Evolutionary conservation across 2,888 invertebrate genomes (phyloP).

Genomic region (Itoplectis maculator): DNA sequence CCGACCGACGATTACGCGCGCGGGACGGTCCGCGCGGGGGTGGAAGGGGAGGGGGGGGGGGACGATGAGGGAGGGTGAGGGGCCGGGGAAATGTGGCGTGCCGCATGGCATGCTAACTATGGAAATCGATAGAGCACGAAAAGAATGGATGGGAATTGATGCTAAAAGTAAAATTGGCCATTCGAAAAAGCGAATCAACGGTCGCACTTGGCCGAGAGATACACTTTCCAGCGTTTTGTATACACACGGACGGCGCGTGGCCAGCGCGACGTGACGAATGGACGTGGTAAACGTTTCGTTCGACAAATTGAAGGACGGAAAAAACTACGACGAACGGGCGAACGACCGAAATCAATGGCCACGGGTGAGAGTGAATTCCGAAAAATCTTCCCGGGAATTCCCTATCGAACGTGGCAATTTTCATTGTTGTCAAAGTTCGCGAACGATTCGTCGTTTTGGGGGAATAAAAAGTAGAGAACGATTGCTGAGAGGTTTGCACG

Average conservation of each 20-base stretch:
- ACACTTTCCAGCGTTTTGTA: conserved; percentile 5
- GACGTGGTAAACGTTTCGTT: conserved; percentile 3
- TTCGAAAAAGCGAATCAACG: conserved; percentile 5
- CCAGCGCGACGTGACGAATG: neutral
- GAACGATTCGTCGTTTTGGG: too few relatives aligned
- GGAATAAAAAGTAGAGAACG: too few relatives aligned
- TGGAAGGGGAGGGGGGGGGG: too few relatives aligned
- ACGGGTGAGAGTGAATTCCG: too few relatives aligned
- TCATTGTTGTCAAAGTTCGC: too few relatives aligned
- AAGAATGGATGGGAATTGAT: conserved; percentile 35
- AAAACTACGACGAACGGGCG: neutral
- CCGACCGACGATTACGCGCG: too few relatives aligned
- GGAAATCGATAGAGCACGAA: conserved; percentile 26
- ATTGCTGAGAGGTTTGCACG: too few relatives aligned
- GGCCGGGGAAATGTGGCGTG: conserved; percentile 28
- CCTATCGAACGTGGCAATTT: too few relatives aligned
- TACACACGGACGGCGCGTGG: neutral
- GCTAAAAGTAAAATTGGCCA: conserved; percentile 21
- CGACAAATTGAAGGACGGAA: neutral
- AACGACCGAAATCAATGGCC: neutral
- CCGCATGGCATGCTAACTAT: conserved; percentile 23
- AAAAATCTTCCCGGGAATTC: too few relatives aligned
- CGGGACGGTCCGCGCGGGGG: too few relatives aligned
- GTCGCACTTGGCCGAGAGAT: neutral
- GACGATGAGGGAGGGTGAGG: conserved; percentile 62